Evolutionary conservation across 2,797 vertebrate species (phyloP).

Genomic region (Paratrypauchen microcephalus): DNA sequence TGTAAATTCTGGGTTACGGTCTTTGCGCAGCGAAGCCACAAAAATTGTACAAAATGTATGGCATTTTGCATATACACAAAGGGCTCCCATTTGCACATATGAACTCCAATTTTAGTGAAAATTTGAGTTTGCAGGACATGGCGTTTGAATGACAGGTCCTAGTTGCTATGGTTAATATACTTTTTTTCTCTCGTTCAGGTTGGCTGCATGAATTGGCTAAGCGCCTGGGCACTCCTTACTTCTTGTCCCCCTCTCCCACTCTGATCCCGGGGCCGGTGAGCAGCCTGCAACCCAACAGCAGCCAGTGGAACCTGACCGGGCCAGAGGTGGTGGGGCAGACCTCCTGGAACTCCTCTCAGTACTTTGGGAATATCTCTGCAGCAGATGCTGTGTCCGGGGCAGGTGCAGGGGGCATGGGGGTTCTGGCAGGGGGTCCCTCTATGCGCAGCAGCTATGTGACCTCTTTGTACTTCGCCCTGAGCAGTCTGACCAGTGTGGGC

Average conservation of each 20-base stretch:
- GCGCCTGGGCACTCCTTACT: constrained; percentile 82
- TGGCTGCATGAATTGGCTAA: constrained; percentile 86
- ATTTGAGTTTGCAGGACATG: too few species aligned
- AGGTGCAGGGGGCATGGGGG: not conserved
- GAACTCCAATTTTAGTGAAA: too few species aligned
- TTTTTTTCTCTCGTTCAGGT: constrained; percentile 57
- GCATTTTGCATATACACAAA: too few species aligned
- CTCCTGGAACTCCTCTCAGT: constrained; percentile 71
- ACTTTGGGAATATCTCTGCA: constrained; percentile 53
- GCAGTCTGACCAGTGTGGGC: constrained; percentile 90
- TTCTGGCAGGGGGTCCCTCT: constrained; percentile 81
- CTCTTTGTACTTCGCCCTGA: constrained; percentile 91
- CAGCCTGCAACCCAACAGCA: constrained; percentile 47
- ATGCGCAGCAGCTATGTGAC: constrained; percentile 89
- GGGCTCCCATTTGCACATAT: too few species aligned
- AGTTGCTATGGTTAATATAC: not conserved
- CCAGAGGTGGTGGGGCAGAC: constrained; percentile 45
- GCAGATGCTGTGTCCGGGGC: constrained; percentile 22
- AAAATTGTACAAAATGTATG: too few species aligned
- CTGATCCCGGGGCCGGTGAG: constrained; percentile 28
- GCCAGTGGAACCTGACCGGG: constrained; percentile 60
- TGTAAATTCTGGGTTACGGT: too few species aligned
- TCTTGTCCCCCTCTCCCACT: constrained; percentile 51
- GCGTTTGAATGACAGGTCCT: not conserved
- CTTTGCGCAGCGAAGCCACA: too few species aligned